Base-by-base conservation (phyloP, 2,113 vertebrate genomes). In the Suncus etruscus region DNA sequence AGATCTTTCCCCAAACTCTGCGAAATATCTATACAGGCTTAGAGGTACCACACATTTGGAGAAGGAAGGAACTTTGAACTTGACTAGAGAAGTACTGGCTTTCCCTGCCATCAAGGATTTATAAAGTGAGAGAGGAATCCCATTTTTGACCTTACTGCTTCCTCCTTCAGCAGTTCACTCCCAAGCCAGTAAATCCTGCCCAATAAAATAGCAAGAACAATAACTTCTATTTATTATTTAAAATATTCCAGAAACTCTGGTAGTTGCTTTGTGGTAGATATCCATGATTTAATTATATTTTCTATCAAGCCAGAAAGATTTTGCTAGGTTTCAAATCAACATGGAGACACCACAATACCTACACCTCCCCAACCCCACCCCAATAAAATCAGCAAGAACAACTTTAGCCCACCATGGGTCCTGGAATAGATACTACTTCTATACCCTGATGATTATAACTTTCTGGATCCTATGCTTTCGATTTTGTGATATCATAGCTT, bases 231-330 rank as follows among this genome's bases (percentile, higher is more conserved):
- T 87, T 66, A 83, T 85, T 48, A 74, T 77, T 81, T 77, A 47
- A 63, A 77, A 11, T 22, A 92, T 39, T 66, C 65, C n/a, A 48
- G 20, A 74, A 16, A 74, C 48, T 58, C 18, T 76, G 15, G 75
- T 78, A 29, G 90, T 31, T 68, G 66, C 65, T 94, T 87, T 61
- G 48, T 65, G 77, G 11, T 86, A 61, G 18, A 61, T 61, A 61
- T 22, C 16, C 48, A 58, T 6, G 47, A 31, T 47, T 93, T 83
- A 68, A 47, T 27, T 83, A 65, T 12, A 29, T 29, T 89, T 95
- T 83, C 68, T 92, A 8, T 58, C 51, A 58, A 32, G 5, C 31
- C 29, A 16, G 39, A 61, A 27, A 32, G 29, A 32, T 82, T 88
- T 24, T 74, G 11, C 9, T 3, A 39, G 83, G 15, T 58, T 72